Percentiles rank a stretch among this genome's conserved stretches.
Conservation (phyloP, 2,888 invertebrate species). For the Coelopa pilipes region DNA sequence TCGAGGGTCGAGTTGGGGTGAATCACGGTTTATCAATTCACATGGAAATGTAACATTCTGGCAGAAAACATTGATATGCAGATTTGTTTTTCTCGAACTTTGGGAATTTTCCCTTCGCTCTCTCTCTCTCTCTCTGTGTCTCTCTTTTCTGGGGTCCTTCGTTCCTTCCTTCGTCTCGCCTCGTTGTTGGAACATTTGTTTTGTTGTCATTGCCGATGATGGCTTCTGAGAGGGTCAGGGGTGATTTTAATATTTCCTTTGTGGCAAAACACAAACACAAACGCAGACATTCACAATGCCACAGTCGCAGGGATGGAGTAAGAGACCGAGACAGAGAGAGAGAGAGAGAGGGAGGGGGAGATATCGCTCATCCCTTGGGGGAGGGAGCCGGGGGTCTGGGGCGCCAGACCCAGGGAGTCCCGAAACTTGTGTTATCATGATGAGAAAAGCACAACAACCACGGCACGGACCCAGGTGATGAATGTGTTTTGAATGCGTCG, state of each 20-base stretch:
- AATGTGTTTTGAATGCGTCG: too few species aligned
- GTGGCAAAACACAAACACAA: slow-evolving; percentile 3
- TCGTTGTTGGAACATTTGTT: too few species aligned
- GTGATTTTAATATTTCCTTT: not conserved
- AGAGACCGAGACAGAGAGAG: not conserved
- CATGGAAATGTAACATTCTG: slow-evolving; percentile 26
- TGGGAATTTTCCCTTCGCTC: not conserved
- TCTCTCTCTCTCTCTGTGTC: too few species aligned
- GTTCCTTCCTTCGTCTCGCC: not conserved
- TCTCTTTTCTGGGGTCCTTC: too few species aligned
- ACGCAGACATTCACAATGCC: not conserved
- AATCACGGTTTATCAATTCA: slow-evolving; percentile 25
- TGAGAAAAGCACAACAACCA: too few species aligned
- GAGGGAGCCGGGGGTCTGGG: too few species aligned
- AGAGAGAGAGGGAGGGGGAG: not conserved
- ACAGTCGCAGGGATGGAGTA: not conserved
- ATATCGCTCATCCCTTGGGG: too few species aligned
- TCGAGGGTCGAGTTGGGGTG: not conserved
- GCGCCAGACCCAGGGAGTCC: too few species aligned
- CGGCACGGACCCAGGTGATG: too few species aligned
- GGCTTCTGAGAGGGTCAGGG: not conserved
- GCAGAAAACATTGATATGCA: slow-evolving; percentile 32
- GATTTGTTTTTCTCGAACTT: slow-evolving; percentile 22
- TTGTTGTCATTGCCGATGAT: not conserved
- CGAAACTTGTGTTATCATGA: too few species aligned